Evolutionary conservation across 2,797 vertebrate species (phyloP).

Genomic region (Xenentodon cancila): DNA sequence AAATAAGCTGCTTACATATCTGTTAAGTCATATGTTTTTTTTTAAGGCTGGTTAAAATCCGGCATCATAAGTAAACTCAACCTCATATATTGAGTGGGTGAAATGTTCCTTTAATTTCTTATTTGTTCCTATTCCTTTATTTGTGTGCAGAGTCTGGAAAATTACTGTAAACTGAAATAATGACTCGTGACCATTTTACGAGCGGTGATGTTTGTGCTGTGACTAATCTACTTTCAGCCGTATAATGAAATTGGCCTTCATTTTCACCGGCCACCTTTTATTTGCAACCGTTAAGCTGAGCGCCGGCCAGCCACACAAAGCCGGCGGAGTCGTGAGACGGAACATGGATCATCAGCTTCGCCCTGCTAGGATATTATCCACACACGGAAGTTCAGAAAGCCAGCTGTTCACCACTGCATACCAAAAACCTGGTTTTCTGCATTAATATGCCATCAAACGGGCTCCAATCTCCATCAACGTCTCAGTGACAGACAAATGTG

Average conservation of each 20-base stretch:
- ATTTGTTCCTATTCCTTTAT: not conserved
- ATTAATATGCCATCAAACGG: no score
- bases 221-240: not conserved
- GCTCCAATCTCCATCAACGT: no score
- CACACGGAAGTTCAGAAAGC: not conserved
- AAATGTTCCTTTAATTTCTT: no score
- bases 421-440: no score
- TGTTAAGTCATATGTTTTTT: no score
- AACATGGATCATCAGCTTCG: not conserved
- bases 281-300: not conserved
- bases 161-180: not conserved
- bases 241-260: not conserved
- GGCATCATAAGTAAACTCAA: no score
- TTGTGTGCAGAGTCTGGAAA: not conserved
- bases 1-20: no score
- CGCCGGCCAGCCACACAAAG: not conserved
- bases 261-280: not conserved
- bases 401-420: not conserved
- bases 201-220: not conserved
- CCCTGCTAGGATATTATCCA: not conserved
- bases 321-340: not conserved
- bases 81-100: no score
- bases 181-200: not conserved
- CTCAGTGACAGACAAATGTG: no score
- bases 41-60: no score